Evolutionary conservation across 2,888 invertebrate genomes (phyloP).

Genomic region (Plebejus melissa): DNA sequence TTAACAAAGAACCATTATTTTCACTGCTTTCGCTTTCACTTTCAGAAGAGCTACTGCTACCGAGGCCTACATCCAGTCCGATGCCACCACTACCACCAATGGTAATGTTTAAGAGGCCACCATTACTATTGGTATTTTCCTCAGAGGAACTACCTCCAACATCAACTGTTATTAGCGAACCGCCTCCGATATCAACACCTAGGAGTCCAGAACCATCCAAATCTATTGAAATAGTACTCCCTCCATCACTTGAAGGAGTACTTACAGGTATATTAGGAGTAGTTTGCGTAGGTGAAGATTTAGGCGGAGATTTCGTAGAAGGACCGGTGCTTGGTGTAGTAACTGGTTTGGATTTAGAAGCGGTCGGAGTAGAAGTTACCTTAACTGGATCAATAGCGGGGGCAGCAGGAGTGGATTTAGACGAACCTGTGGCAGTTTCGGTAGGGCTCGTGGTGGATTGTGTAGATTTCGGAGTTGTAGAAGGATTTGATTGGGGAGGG

Average conservation of each 20-base stretch:
- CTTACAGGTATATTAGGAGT: neutral
- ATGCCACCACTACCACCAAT: neutral
- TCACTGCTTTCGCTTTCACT: conserved; percentile 2
- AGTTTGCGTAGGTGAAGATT: neutral
- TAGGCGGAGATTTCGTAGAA: neutral
- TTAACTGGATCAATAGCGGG: neutral
- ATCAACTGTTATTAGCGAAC: neutral
- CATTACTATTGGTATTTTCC: neutral
- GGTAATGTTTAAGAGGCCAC: neutral
- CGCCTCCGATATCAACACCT: neutral
- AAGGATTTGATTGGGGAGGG: neutral
- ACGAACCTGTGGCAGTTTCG: neutral
- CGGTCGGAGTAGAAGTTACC: neutral
- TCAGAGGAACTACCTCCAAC: neutral
- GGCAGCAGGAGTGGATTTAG: neutral
- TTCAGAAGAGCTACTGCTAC: conserved; percentile 4
- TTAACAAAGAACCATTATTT: neutral
- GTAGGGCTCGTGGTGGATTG: neutral
- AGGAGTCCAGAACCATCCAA: neutral
- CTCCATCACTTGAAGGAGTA: neutral
- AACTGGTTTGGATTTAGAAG: neutral
- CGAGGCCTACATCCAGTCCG: neutral
- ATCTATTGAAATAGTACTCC: neutral
- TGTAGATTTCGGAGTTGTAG: conserved; percentile 1
- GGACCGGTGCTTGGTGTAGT: neutral